A percentile compares a stretch with the other conserved stretches of the same genome.
Conservation (phyloP, 2,113 vertebrate genomes). For the Polyodon spathula region DNA sequence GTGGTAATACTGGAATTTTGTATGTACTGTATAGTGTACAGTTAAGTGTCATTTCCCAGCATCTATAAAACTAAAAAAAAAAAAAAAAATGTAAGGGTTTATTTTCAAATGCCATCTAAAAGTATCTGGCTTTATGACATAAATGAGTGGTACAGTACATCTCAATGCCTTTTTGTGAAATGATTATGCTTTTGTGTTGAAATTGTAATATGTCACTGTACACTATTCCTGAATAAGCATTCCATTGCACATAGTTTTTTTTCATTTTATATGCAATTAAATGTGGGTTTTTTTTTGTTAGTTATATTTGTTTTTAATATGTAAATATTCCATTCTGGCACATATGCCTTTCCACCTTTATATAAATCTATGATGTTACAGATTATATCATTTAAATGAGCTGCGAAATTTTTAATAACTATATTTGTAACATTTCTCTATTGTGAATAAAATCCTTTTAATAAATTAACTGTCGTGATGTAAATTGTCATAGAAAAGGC, state of each 20-base stretch:
- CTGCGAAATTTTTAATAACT: slow-evolving; percentile 96
- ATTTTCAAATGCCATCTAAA: neutral
- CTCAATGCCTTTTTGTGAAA: slow-evolving; percentile 32
- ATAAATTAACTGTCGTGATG: slow-evolving; percentile 45
- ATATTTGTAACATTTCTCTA: slow-evolving; percentile 98
- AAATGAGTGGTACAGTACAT: slow-evolving; percentile 25
- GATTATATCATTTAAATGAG: slow-evolving; percentile 76
- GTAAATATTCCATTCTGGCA: slow-evolving; percentile 67
- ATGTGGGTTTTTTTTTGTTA: slow-evolving; percentile 38
- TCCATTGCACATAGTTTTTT: slow-evolving; percentile 58
- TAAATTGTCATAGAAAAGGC: no score
- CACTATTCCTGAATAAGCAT: slow-evolving; percentile 59
- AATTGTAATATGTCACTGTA: slow-evolving; percentile 59
- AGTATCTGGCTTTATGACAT: slow-evolving; percentile 26
- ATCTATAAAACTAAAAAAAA: slow-evolving; percentile 20
- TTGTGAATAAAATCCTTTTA: slow-evolving; percentile 98
- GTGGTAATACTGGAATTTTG: slow-evolving; percentile 1
- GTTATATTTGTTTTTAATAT: slow-evolving; percentile 50
- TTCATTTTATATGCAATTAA: slow-evolving; percentile 56
- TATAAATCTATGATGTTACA: slow-evolving; percentile 75
- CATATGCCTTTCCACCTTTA: slow-evolving; percentile 72
- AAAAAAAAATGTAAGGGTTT: slow-evolving; percentile 4
- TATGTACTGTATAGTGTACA: slow-evolving; percentile 3
- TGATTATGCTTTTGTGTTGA: slow-evolving; percentile 39
- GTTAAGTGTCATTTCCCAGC: slow-evolving; percentile 7